phyloP scores from a whole-genome alignment of 2,113 vertebrate genomes.

The Petaurus breviceps region DNA sequence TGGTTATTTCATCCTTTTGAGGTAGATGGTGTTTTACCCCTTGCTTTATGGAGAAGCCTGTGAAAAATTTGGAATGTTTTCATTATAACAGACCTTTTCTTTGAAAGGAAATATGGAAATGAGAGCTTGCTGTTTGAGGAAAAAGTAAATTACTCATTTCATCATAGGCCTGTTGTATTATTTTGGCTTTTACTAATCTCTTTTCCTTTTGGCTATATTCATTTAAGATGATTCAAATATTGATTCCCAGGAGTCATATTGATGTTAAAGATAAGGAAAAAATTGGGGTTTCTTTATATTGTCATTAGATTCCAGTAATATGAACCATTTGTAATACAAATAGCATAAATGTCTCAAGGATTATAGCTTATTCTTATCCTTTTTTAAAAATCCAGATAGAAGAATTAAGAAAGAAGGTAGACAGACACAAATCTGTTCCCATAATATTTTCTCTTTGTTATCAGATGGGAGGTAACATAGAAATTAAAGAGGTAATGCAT shows the following conservation, averaged over 20 bases:
- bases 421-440: not conserved
- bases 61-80: constrained; percentile 30
- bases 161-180: not conserved
- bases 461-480: not conserved
- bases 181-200: not conserved
- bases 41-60: constrained; percentile 38
- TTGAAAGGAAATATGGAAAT: constrained; percentile 25
- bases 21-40: constrained; percentile 29
- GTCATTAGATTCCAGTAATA: not conserved
- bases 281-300: not conserved
- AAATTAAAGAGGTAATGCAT: not conserved
- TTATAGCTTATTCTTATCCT: constrained; percentile 24
- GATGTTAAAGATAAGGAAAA: not conserved
- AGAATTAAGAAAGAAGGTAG: not conserved
- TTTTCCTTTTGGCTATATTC: not conserved
- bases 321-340: not conserved
- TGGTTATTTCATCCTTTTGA: not conserved
- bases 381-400: constrained; percentile 2
- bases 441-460: not conserved
- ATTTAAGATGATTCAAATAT: not conserved
- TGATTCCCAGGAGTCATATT: not conserved
- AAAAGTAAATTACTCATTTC: not conserved
- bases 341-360: not conserved
- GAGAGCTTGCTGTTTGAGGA: constrained; percentile 29
- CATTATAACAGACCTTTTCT: constrained; percentile 12